These are phyloP conservation scores for Sarcophilus harrisii DNA, from an alignment of 2,797 vertebrate species.

Conservation along the genomic window DNA sequence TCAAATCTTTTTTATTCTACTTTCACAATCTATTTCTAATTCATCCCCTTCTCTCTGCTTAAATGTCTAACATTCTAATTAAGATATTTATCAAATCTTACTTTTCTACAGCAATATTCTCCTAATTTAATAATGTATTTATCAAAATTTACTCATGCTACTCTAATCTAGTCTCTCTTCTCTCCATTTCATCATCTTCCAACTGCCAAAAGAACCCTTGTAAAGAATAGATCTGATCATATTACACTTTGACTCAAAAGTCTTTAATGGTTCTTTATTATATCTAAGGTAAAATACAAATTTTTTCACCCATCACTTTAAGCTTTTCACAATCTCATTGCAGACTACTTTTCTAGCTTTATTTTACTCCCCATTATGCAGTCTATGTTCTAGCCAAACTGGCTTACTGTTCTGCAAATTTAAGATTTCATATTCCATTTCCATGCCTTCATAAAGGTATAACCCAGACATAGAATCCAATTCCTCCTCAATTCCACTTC, in stretches of 20 bases:
- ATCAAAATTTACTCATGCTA: not conserved
- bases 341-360: not conserved
- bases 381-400: not conserved
- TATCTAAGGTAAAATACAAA: not conserved
- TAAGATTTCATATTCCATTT: not conserved
- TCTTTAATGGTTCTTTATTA: not conserved
- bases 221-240: not conserved
- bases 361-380: not conserved
- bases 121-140: not conserved
- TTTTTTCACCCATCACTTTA: not conserved
- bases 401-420: not conserved
- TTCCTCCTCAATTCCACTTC: not conserved
- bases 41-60: not conserved
- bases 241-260: conserved; percentile 7
- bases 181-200: not conserved
- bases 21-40: conserved; percentile 2
- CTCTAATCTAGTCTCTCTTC: not conserved
- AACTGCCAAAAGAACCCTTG: not conserved
- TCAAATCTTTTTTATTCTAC: not conserved
- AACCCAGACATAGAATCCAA: not conserved
- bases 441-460: not conserved
- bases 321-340: not conserved
- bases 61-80: not conserved
- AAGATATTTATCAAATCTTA: not conserved
- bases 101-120: not conserved